Base-by-base conservation (phyloP, 2,888 invertebrate species). In the Anthophora plumipes region DNA sequence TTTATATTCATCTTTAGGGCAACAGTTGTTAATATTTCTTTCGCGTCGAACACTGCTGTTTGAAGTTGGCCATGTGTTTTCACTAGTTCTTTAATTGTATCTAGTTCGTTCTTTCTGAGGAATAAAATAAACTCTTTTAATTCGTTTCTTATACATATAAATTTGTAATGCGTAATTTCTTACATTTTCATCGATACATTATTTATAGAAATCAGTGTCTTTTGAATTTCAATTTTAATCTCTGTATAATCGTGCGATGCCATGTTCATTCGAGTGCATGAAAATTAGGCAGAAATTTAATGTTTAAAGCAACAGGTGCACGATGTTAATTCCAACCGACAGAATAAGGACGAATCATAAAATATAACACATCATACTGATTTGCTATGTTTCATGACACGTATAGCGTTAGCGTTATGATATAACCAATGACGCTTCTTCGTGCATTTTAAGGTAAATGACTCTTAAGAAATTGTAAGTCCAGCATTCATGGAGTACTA, bases 21-120 rank as follows among this genome's bases (percentile, higher is more conserved):
- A 8, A 64, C 50, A 11, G 67, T 39, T 4, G 41, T 50, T 37
- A 92, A 77, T 20, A 20, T 72, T 11, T 80, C 14, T 60, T 88
- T 89, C 2, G 90, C 85, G 41, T 77, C 61, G 5, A 61, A 22
- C 1, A 89, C 66, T 1, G 87, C 79, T 0, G 39, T 60, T 9
- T 71, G 63, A 37, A 91, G 70, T 9, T 82, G 66, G 39, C 91
- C 91, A 14, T 88, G 67, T 6, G 81, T 60, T 22, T 80, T 67
- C 8, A 86, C 64, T n/a, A 90, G 68, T 20, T 84, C 80, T 11
- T 88, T 86, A 52, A 91, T 90, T 25, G 64, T 31, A 0, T 66
- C 57, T 22, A 92, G 59, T 70, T 91, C 90, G 41, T 67, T 76
- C 20, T 86, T 88, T 79, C 91, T 91, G 60, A 3, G 81, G 84